Base-by-base conservation (phyloP, 1,140 invertebrate species). In the Plectrocnemia conspersa region DNA sequence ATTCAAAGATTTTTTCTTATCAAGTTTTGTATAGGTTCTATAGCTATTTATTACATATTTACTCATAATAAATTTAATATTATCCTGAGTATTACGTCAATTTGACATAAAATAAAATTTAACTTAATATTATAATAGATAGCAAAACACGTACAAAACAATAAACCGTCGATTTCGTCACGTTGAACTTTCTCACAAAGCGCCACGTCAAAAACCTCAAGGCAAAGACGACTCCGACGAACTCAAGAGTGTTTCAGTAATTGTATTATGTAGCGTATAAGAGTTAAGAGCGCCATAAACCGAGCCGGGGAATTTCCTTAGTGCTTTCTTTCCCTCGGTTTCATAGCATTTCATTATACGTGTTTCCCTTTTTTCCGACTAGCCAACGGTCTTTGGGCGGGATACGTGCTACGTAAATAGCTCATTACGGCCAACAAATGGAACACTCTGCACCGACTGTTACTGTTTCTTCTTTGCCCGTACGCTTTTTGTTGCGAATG, bases 201-300 rank as follows among this genome's bases (percentile, higher is more conserved):
- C n/a, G n/a, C n/a, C n/a, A n/a, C n/a, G n/a, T n/a, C n/a, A n/a
- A n/a, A n/a, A n/a, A n/a, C n/a, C n/a, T n/a, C n/a, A n/a, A n/a
- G n/a, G n/a, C n/a, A n/a, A n/a, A n/a, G n/a, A n/a, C n/a, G n/a
- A n/a, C n/a, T n/a, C n/a, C n/a, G n/a, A n/a, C n/a, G n/a, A n/a
- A n/a, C n/a, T n/a, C n/a, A n/a, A n/a, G n/a, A n/a, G n/a, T n/a
- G 46, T 27, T 29, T 56, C 47, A 40, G 54, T 56, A 56, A 56
- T 56, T 56, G 54, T 56, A 56, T 56, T 56, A 56, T 56, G 45
- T 56, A 56, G 35, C 54, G 36, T 49, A 56, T 47, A 56, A 56
- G 46, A 56, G 54, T 49, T 56, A 56, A 56, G 54, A 50, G 54
- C 45, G 32, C 45, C 50, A 56, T 56, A 50, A 56, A 49, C 44